Conservation (phyloP, 2,888 invertebrate genomes). For the Podabrus alpinus region DNA sequence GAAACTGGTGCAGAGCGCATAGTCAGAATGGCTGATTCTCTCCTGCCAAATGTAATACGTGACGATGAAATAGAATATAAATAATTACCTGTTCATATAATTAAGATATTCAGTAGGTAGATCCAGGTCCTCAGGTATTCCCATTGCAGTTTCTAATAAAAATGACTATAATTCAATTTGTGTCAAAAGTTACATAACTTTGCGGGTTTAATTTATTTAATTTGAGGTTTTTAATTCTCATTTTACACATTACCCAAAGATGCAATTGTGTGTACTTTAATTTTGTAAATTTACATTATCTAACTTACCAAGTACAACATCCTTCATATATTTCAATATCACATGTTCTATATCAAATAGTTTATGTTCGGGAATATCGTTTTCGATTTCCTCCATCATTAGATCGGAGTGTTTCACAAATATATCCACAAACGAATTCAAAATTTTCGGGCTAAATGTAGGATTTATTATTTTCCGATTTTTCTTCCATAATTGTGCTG, state of each 20-base stretch:
- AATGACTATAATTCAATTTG: too few species aligned
- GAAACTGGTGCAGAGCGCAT: too few species aligned
- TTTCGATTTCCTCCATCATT: background rate
- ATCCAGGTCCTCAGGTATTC: conserved; percentile 46
- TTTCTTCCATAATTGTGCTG: background rate
- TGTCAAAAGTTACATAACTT: too few species aligned
- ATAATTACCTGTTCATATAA: too few species aligned
- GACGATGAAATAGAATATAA: too few species aligned
- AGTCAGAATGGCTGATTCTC: too few species aligned
- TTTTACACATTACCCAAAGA: too few species aligned
- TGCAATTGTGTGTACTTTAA: too few species aligned
- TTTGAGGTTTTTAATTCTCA: too few species aligned
- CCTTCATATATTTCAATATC: conserved; percentile 64
- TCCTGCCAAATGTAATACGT: too few species aligned
- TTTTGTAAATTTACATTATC: too few species aligned
- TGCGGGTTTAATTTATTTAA: too few species aligned
- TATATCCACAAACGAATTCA: background rate
- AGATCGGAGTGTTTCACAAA: background rate
- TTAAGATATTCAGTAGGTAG: background rate
- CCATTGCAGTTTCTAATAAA: conserved; percentile 70
- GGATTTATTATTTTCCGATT: background rate
- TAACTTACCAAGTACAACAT: conserved; percentile 64
- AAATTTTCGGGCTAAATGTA: background rate
- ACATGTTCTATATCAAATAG: conserved; percentile 61
- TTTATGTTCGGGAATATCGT: conserved; percentile 12